phyloP scores from a whole-genome alignment of 1,140 invertebrate genomes.

The Eueides isabella region DNA sequence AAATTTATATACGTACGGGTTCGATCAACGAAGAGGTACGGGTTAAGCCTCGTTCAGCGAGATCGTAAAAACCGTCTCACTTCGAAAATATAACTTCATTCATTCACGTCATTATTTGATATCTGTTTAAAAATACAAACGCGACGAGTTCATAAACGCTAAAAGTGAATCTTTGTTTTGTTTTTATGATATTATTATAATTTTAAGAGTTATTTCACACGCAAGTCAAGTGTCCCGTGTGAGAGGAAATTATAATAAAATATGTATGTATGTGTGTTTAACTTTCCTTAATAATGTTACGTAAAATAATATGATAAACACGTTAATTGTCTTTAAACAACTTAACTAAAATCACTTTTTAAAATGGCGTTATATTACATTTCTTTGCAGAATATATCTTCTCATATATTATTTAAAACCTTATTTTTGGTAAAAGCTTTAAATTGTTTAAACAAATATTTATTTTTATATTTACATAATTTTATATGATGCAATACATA shows the following conservation, averaged over 20 bases:
- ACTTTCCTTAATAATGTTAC: conserved; percentile 10
- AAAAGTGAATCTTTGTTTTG: conserved; percentile 10
- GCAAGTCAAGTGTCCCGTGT: not conserved
- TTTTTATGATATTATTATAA: conserved; percentile 6
- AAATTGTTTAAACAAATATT: no score
- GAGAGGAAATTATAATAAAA: not conserved
- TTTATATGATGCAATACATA: no score
- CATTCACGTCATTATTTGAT: not conserved
- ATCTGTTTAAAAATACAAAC: not conserved
- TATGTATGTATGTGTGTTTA: not conserved
- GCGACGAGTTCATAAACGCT: not conserved
- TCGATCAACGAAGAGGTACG: no score
- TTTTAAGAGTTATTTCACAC: conserved; percentile 4
- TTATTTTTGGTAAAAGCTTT: no score
- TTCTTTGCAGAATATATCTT: not conserved
- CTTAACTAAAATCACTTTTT: not conserved
- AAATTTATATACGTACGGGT: not conserved
- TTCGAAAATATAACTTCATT: not conserved
- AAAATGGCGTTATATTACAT: not conserved
- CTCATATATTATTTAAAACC: no score
- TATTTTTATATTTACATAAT: no score
- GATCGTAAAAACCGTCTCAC: conserved; percentile 2
- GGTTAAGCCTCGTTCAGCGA: not conserved
- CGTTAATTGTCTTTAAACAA: conserved; percentile 3
- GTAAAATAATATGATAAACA: conserved; percentile 6